A percentile compares a stretch with the other conserved stretches of the same genome.
phyloP scores from a whole-genome alignment of 2,888 invertebrate genomes.

The Cyclophora punctaria region DNA sequence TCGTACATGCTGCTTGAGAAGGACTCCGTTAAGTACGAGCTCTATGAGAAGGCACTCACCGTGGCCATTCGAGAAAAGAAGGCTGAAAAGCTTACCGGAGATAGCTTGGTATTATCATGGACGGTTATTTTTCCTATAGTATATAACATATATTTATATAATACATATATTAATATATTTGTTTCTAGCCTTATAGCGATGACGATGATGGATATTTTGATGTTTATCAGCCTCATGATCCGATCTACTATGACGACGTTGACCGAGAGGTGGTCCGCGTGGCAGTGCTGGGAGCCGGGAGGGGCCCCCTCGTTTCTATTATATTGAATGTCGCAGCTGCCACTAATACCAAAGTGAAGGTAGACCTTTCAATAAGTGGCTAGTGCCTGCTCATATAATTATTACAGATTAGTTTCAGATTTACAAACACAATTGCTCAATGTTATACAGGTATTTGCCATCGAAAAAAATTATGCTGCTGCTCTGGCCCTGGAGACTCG shows the following conservation, averaged over 20 bases:
- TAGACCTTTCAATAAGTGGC: neutral
- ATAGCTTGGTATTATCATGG: neutral
- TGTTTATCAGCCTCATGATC: no score
- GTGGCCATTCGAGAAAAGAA: neutral
- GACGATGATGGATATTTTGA: no score
- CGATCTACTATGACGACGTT: neutral
- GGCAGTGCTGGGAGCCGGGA: neutral
- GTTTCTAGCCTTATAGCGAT: no score
- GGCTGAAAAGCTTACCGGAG: neutral
- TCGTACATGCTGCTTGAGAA: neutral
- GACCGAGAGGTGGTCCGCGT: neutral
- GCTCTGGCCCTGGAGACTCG: neutral
- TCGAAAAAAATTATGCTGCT: neutral
- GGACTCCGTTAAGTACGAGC: neutral
- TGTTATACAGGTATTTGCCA: neutral
- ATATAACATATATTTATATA: no score
- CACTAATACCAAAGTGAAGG: neutral
- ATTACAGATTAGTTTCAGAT: no score
- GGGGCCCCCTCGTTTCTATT: neutral
- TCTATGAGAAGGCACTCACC: neutral
- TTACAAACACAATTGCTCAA: no score
- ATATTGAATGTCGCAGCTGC: neutral
- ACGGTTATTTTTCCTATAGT: no score
- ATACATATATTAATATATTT: no score
- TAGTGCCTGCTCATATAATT: no score